A percentile compares a stretch with the other conserved stretches of the same genome.
These are phyloP conservation scores for Hyperopisus bebe DNA, from an alignment of 2,113 vertebrate species.

Conservation along the genomic window DNA sequence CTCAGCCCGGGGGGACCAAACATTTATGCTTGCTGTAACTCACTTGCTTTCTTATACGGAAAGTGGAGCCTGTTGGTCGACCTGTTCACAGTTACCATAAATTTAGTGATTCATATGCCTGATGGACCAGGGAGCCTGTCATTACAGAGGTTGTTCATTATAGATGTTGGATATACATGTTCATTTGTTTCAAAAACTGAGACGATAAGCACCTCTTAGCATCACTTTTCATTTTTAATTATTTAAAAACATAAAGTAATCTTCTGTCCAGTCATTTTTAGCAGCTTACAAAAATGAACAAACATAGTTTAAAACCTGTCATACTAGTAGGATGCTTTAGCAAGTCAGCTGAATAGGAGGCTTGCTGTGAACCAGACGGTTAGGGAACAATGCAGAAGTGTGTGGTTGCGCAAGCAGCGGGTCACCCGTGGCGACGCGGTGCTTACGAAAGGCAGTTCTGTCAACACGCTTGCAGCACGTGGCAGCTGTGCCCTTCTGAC, in stretches of 20 bases:
- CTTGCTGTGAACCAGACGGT: constrained; percentile 19
- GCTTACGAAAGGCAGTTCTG: constrained; percentile 23
- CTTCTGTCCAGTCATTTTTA: constrained; percentile 35
- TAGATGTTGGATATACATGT: background rate
- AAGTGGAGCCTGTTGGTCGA: background rate
- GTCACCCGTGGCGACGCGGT: background rate
- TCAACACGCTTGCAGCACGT: background rate
- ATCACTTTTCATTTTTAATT: constrained; percentile 25
- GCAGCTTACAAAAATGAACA: constrained; percentile 39
- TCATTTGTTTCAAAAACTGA: background rate
- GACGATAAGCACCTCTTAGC: background rate
- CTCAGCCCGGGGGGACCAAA: background rate
- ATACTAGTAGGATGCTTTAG: constrained; percentile 27
- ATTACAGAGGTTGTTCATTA: background rate
- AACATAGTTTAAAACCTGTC: constrained; percentile 19
- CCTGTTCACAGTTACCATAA: background rate
- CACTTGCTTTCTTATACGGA: background rate
- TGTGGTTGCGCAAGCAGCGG: background rate
- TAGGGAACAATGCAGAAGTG: constrained; percentile 25
- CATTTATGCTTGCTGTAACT: background rate
- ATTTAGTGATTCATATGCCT: background rate
- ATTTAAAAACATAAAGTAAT: constrained; percentile 40
- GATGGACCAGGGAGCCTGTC: background rate
- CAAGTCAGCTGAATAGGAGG: constrained; percentile 14
- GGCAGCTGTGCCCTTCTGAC: background rate